Conservation (phyloP, 1,140 invertebrate genomes). For the Prorops nasuta region DNA sequence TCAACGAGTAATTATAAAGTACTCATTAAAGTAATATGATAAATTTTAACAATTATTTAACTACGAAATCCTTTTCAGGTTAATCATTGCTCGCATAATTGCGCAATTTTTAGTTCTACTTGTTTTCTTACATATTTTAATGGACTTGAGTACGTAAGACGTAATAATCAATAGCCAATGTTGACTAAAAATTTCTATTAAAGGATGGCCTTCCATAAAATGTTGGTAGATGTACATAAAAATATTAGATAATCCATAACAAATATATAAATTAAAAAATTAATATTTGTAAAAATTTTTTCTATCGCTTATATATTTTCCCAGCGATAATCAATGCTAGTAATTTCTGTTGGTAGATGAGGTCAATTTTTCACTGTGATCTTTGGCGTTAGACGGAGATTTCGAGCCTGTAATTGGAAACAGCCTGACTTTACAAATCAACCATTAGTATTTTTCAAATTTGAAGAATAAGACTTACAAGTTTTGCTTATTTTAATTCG, state of each 20-base stretch:
- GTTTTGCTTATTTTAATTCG: slow-evolving; percentile 47
- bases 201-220: slow-evolving; percentile 48
- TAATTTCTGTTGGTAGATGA: slow-evolving; percentile 49
- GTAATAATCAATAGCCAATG: too few species aligned
- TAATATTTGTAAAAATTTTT: too few species aligned
- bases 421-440: background rate
- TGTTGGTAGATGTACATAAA: slow-evolving; percentile 40
- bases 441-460: background rate
- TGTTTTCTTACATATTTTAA: too few species aligned
- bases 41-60: too few species aligned
- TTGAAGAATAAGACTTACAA: slow-evolving; percentile 29
- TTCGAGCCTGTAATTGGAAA: slow-evolving; percentile 48
- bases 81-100: too few species aligned
- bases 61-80: too few species aligned
- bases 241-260: slow-evolving; percentile 44
- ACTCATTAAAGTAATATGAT: slow-evolving; percentile 49
- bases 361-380: slow-evolving; percentile 44
- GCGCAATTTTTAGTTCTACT: too few species aligned
- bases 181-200: too few species aligned
- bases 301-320: too few species aligned
- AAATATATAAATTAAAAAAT: slow-evolving; percentile 40
- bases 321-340: slow-evolving; percentile 31
- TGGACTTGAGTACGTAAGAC: too few species aligned
- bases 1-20: slow-evolving; percentile 40
- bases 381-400: slow-evolving; percentile 48